These are phyloP conservation scores for Thelaira solivaga DNA, from an alignment of 2,888 invertebrate species.

Conservation along the genomic window DNA sequence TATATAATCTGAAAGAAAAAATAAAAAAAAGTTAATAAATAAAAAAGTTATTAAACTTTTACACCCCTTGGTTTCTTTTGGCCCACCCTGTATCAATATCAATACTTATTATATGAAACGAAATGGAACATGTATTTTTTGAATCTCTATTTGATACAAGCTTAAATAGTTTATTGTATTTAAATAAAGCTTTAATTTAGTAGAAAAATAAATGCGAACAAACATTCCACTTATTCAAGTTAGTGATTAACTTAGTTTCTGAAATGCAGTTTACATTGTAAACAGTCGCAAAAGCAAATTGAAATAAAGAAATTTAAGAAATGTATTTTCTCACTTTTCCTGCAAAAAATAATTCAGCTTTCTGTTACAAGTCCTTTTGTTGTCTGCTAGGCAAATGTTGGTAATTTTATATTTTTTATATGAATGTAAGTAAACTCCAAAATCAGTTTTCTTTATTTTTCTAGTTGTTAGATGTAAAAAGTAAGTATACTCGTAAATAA, in stretches of 20 bases:
- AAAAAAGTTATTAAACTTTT: no score
- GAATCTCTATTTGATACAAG: no score
- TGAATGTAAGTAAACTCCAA: slow-evolving; percentile 4
- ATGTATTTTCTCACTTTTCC: background rate
- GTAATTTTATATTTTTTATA: slow-evolving; percentile 17
- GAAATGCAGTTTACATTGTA: background rate
- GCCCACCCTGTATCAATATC: no score
- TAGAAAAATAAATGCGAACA: background rate
- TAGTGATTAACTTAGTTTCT: slow-evolving; percentile 38
- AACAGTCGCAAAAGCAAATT: background rate
- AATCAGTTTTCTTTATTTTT: slow-evolving; percentile 1
- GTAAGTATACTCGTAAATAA: slow-evolving; percentile 49
- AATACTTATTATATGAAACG: no score
- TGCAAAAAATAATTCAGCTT: background rate
- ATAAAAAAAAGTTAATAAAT: no score
- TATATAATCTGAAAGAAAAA: no score
- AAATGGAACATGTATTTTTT: no score
- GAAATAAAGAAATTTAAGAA: background rate
- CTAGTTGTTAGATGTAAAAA: background rate
- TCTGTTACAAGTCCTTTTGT: slow-evolving; percentile 20
- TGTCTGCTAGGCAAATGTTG: slow-evolving; percentile 31
- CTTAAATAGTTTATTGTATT: no score
- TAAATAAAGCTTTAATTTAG: no score
- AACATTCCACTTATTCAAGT: slow-evolving; percentile 26
- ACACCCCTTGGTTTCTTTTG: no score